A percentile compares a stretch with the other conserved stretches of the same genome.
phyloP scores from a whole-genome alignment of 2,797 vertebrate genomes.

The Pangasius larnaudii region DNA sequence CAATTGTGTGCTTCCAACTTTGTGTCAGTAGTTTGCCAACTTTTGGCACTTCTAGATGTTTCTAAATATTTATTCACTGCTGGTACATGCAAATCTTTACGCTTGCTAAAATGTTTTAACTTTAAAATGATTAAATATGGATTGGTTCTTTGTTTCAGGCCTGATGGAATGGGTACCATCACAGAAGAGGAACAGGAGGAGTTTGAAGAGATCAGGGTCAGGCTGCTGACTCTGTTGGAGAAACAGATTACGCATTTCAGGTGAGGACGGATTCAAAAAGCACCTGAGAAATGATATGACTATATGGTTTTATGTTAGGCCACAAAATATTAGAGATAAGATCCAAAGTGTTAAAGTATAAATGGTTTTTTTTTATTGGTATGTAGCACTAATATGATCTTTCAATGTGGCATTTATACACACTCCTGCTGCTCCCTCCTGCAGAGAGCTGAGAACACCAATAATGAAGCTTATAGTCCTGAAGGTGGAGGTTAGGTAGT shows the following conservation, averaged over 20 bases:
- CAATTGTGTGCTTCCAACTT: neutral
- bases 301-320: neutral
- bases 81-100: neutral
- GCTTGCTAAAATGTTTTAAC: neutral
- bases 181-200: constrained; percentile 88
- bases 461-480: constrained; percentile 28
- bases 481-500: constrained; percentile 1
- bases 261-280: constrained; percentile 65
- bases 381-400: neutral
- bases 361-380: neutral
- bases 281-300: neutral
- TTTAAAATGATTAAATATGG: neutral
- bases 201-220: constrained; percentile 87
- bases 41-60: neutral
- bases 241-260: constrained; percentile 97
- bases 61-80: neutral
- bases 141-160: constrained; percentile 71
- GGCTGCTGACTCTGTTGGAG: constrained; percentile 86
- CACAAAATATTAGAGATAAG: neutral
- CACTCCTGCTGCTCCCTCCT: constrained; percentile 34
- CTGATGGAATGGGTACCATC: constrained; percentile 93
- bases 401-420: neutral
- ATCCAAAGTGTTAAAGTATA: neutral
- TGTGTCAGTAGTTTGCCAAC: neutral
- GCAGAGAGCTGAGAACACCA: constrained; percentile 5